A percentile compares a stretch with the other conserved stretches of the same genome.
phyloP scores from a whole-genome alignment of 2,797 vertebrate genomes.

The Helarctos malayanus region DNA sequence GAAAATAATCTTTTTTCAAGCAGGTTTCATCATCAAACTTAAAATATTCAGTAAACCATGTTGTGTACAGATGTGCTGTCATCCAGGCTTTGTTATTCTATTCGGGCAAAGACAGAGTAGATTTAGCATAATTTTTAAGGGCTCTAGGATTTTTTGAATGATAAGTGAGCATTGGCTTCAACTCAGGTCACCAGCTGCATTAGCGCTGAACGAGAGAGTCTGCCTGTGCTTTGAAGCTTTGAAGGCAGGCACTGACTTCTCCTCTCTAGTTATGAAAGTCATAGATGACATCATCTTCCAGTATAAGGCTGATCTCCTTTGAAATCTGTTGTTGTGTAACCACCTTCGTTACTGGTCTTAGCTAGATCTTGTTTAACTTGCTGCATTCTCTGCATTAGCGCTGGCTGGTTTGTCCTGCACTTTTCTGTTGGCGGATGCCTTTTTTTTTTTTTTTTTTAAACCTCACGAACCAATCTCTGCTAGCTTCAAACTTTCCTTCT shows the following conservation, averaged over 20 bases:
- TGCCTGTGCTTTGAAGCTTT: not conserved
- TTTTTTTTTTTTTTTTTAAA: not conserved
- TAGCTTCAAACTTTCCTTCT: not conserved
- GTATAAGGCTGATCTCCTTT: not conserved
- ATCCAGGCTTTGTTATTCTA: not conserved
- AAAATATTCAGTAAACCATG: not conserved
- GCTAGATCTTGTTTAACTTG: not conserved
- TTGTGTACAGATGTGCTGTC: not conserved
- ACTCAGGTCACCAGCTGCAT: not conserved
- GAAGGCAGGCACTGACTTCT: not conserved
- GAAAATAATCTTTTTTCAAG: not conserved
- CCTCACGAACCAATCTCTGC: not conserved
- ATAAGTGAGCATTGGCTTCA: not conserved
- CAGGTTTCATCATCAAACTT: not conserved
- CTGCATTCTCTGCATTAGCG: not conserved
- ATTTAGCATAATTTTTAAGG: not conserved
- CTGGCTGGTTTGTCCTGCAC: not conserved
- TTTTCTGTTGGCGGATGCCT: not conserved
- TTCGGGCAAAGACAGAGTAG: not conserved
- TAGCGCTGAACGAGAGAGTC: not conserved
- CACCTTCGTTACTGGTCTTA: not conserved
- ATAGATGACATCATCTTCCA: not conserved
- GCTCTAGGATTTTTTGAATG: not conserved
- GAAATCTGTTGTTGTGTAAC: not conserved
- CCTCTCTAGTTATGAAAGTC: not conserved